Percentiles rank a stretch among this genome's conserved stretches.
Evolutionary conservation across 2,797 vertebrate species (phyloP).

Genomic region (Cyprinella venusta): DNA sequence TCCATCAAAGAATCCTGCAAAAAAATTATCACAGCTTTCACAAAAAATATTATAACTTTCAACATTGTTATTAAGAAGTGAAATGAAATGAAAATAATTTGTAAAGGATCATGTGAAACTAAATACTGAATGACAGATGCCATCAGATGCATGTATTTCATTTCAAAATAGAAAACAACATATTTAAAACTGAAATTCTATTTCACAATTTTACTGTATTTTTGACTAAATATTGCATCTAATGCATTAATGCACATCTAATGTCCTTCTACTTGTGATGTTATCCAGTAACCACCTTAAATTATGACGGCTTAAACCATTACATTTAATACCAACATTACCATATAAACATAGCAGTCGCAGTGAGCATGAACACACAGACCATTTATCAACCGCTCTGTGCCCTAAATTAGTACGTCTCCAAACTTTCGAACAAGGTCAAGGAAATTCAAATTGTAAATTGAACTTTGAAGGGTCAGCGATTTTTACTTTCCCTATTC

Average conservation of each 20-base stretch:
- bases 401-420: slow-evolving; percentile 96
- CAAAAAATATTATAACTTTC: no score
- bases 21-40: no score
- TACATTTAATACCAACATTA: slow-evolving; percentile 47
- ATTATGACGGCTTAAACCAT: slow-evolving; percentile 24
- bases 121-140: neutral
- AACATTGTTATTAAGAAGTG: neutral
- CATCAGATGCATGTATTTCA: neutral
- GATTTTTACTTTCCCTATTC: slow-evolving; percentile 93
- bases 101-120: neutral
- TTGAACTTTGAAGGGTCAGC: slow-evolving; percentile 95
- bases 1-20: neutral
- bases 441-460: slow-evolving; percentile 95
- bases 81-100: neutral
- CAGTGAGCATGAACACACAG: slow-evolving; percentile 87
- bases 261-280: neutral
- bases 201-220: neutral
- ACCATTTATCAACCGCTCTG: slow-evolving; percentile 93
- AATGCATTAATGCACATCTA: neutral
- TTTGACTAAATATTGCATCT: neutral
- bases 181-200: neutral
- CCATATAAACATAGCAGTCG: slow-evolving; percentile 82
- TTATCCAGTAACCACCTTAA: neutral
- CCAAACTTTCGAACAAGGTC: slow-evolving; percentile 91
- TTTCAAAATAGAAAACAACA: neutral